Conservation (phyloP, 53 echinoderm and acorn worm species). For the Astropecten irregularis region DNA sequence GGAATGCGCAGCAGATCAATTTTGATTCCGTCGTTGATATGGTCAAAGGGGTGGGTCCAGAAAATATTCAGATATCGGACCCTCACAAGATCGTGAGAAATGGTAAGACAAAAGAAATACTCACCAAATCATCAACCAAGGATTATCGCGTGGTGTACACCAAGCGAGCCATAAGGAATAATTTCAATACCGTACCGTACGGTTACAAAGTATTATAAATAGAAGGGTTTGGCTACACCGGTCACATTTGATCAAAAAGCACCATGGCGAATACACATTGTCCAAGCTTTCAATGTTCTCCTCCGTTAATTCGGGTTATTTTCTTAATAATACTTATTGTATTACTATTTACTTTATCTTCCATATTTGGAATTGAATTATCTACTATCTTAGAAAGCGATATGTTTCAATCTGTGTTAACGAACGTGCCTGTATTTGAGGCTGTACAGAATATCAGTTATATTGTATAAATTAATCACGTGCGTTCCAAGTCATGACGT, state of each 20-base stretch:
- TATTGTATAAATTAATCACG: not conserved
- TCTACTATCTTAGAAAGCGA: not conserved
- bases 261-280: not conserved
- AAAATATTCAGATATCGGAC: not conserved
- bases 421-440: not conserved
- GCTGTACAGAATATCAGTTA: not conserved
- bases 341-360: not conserved
- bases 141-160: conserved; percentile 74
- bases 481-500: not conserved
- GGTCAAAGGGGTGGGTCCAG: conserved; percentile 46
- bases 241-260: not conserved
- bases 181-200: conserved; percentile 66
- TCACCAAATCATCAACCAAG: conserved; percentile 36
- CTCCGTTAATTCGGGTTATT: not conserved
- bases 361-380: not conserved
- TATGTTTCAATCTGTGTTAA: not conserved
- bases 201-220: conserved; percentile 12
- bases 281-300: not conserved
- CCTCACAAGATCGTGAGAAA: conserved; percentile 41
- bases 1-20: conserved; percentile 54
- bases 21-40: conserved; percentile 57
- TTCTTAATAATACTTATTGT: not conserved
- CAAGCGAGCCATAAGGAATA: conserved; percentile 50
- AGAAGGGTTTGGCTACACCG: not conserved
- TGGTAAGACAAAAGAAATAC: conserved; percentile 21